Base-by-base conservation (phyloP, 2,113 vertebrate genomes). In the Rousettus leschenaultii region DNA sequence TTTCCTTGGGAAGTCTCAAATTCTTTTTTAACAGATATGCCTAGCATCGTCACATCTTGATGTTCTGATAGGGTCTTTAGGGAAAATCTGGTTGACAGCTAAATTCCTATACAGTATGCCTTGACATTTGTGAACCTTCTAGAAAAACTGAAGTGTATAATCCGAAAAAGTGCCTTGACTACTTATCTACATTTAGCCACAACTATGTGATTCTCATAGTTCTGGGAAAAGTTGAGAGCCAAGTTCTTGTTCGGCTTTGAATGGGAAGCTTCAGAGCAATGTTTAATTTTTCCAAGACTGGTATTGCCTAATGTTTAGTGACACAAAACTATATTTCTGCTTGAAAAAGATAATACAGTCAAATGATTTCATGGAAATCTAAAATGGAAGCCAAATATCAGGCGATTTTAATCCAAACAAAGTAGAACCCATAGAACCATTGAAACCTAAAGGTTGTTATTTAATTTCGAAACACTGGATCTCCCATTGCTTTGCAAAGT, bases 1-100 rank as follows among this genome's bases (percentile, higher is more conserved):
- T 94, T 74, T 73, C 65, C 71, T 97, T 97, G 93, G 0, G 14
- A 98, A 97, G 21, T 53, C 53, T 95, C 94, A 94, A 95, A 86
- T 57, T 91, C 88, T 95, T 65, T 96, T 96, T 59, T 87, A 97
- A 92, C 38, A 86, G 7, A 77, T 11, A 80, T 63, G 73, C 89
- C 66, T 95, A 63, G 24, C 51, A 88, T 30, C 11, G 16, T 43
- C n/a, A 24, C 30, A n/a, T 59, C 48, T 57, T 95, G 83, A 80
- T 53, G n/a, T 95, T 97, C 38, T n/a, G 59, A 61, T 26, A 51
- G 19, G 30, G 4, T 82, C 70, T 38, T 94, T 77, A 93, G 48
- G 14, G 51, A 87, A 96, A 97, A 75, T 19, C 83, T 53, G 33
- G 22, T 48, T 91, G 40, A n/a, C 57, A 89, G 3, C 24, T 33